A percentile compares a stretch with the other conserved stretches of the same genome.
phyloP scores from a whole-genome alignment of 2,797 vertebrate species.

The Acanthornis magna region DNA sequence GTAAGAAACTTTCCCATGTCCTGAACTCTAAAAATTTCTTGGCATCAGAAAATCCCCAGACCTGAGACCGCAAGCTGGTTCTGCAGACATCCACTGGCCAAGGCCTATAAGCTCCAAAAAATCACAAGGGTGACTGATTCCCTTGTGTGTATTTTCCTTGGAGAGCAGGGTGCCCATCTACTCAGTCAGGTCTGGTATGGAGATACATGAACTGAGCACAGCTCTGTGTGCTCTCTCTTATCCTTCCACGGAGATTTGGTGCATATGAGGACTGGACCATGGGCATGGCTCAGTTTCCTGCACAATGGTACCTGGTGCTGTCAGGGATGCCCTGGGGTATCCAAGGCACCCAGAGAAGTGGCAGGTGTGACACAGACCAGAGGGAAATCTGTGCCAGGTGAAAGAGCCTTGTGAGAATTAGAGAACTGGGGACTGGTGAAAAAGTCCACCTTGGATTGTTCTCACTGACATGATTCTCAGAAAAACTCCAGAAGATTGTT shows the following conservation, averaged over 20 bases:
- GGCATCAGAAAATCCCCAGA: background rate
- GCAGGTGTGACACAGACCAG: rapidly evolving
- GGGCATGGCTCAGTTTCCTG: background rate
- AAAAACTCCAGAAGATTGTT: background rate
- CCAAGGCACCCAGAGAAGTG: background rate
- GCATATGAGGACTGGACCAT: background rate
- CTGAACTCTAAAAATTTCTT: background rate
- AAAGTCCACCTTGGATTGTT: background rate
- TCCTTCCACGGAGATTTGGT: background rate
- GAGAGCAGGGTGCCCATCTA: background rate
- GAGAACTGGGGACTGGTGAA: background rate
- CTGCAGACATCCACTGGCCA: background rate
- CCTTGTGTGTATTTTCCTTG: background rate
- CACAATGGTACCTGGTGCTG: rapidly evolving
- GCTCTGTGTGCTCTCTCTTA: background rate
- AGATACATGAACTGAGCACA: background rate
- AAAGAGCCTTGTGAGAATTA: background rate
- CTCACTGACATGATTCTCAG: background rate
- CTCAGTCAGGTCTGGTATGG: background rate
- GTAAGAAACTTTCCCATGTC: background rate
- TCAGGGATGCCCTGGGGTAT: background rate
- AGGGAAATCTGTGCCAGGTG: background rate
- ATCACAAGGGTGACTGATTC: background rate
- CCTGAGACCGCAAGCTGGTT: background rate
- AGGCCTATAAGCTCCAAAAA: background rate